Evolutionary conservation across 2,113 vertebrate genomes (phyloP), one percentile per base, ranked within the genome.

Genomic region (Marmota monax): DNA sequence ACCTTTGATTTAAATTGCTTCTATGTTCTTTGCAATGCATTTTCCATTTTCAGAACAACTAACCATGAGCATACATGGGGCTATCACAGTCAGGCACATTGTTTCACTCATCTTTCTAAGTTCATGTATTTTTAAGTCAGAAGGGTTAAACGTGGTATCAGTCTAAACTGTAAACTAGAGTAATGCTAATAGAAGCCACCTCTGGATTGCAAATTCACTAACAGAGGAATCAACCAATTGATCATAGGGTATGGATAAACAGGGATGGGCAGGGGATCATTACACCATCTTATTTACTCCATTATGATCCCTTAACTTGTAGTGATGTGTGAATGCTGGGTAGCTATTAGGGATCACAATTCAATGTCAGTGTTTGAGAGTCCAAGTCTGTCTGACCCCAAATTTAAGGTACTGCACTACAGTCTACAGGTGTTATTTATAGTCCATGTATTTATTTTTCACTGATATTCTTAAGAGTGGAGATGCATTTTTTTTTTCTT

Each of bases 61-160:
- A 61, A 20, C 29, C 5, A 7, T 25, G 14, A 39, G 9, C 45
- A 22, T 74, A 3, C 34, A 7, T 10, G 18, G 14, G 1, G 20
- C 23, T 20, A 1, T 23, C 4, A 1, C 7, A 2, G 13, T 32
- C 51, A 3, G 12, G 58, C 23, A 12, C 0, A 0, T 1, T 2
- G 11, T 25, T 42, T 5, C 9, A 39, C 32, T 18, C 48, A 12
- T 42, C 34, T 48, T 37, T 22, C n/a, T 11, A 42, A 37, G 0
- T 4, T 0, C 22, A 6, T 6, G 2, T 4, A 7, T 48, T 34
- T 56, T 5, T 51, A 70, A 84, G 27, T 4, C 7, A 1, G 25
- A 76, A 79, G 63, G 18, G 17, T 27, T 5, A n/a, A 32, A 37
- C 22, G 16, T 82, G 39, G 29, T 67, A 51, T 34, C 6, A 42